Conservation (phyloP, 2,888 invertebrate species). For the Trichopria drosophilae region DNA sequence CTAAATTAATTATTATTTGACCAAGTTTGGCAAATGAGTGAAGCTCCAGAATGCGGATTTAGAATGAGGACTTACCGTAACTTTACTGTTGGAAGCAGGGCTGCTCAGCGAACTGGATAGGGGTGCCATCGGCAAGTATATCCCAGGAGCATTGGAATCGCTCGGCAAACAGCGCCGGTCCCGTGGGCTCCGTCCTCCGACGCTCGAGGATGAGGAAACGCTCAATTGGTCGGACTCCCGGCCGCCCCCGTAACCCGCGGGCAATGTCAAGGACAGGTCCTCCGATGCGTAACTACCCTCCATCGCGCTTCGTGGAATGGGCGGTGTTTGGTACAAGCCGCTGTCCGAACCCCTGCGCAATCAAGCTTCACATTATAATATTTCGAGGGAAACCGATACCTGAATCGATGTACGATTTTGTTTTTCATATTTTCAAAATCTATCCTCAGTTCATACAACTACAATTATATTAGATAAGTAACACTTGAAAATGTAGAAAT, state of each 20-base stretch:
- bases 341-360: conserved; percentile 64
- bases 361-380: no score
- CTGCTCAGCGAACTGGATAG: conserved; percentile 61
- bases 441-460: no score
- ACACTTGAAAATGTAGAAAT: no score
- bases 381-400: no score
- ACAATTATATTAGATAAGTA: no score
- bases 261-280: conserved; percentile 59
- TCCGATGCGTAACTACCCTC: conserved; percentile 65
- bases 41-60: no score
- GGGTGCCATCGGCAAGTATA: conserved; percentile 66
- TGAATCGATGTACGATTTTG: no score
- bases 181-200: conserved; percentile 61
- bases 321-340: conserved; percentile 63
- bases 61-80: conserved; percentile 68
- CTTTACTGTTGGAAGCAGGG: conserved; percentile 66
- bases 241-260: conserved; percentile 54
- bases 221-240: conserved; percentile 67
- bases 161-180: conserved; percentile 60
- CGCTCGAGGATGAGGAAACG: conserved; percentile 66
- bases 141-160: conserved; percentile 55
- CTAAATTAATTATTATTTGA: no score
- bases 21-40: no score
- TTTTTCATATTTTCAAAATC: no score
- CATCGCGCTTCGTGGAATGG: conserved; percentile 63